A percentile compares a stretch with the other conserved stretches of the same genome.
phyloP scores from a whole-genome alignment of 2,797 vertebrate species.

The Rallus crepitans region DNA sequence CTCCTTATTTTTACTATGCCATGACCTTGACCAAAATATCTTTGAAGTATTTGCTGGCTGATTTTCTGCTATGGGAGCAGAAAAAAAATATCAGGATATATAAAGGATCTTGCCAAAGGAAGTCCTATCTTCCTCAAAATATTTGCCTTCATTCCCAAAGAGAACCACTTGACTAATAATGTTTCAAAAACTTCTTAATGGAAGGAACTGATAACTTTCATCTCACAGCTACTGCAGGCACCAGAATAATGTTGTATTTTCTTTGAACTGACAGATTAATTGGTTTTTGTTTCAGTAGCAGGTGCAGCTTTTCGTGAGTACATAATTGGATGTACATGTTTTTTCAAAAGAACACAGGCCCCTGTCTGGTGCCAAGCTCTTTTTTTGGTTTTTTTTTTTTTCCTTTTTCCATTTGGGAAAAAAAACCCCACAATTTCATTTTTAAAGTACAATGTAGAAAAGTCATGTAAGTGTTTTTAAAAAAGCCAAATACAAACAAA shows the following conservation, averaged over 20 bases:
- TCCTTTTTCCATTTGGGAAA: slow-evolving; percentile 22
- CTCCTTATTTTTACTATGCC: slow-evolving; percentile 67
- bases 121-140: slow-evolving; percentile 61
- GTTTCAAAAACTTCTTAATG: slow-evolving; percentile 46
- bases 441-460: slow-evolving; percentile 67
- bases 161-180: slow-evolving; percentile 37
- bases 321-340: slow-evolving; percentile 77
- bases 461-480: slow-evolving; percentile 63
- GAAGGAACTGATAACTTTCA: slow-evolving; percentile 51
- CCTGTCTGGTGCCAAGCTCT: slow-evolving; percentile 64
- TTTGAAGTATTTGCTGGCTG: slow-evolving; percentile 81
- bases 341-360: slow-evolving; percentile 55
- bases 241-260: slow-evolving; percentile 30
- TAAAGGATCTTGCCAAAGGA: slow-evolving; percentile 71
- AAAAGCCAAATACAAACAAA: slow-evolving; percentile 68
- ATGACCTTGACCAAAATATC: slow-evolving; percentile 79
- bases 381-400: slow-evolving; percentile 28
- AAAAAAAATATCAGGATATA: slow-evolving; percentile 71
- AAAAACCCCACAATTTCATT: slow-evolving; percentile 63
- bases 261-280: slow-evolving; percentile 63
- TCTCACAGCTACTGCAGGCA: slow-evolving; percentile 2
- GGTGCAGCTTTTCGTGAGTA: slow-evolving; percentile 85
- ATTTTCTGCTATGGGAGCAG: slow-evolving; percentile 69
- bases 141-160: slow-evolving; percentile 20
- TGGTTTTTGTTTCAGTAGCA: slow-evolving; percentile 76